These are phyloP conservation scores for Pogonomyrmex barbatus DNA, from an alignment of 1,140 invertebrate species.

Conservation along the genomic window DNA sequence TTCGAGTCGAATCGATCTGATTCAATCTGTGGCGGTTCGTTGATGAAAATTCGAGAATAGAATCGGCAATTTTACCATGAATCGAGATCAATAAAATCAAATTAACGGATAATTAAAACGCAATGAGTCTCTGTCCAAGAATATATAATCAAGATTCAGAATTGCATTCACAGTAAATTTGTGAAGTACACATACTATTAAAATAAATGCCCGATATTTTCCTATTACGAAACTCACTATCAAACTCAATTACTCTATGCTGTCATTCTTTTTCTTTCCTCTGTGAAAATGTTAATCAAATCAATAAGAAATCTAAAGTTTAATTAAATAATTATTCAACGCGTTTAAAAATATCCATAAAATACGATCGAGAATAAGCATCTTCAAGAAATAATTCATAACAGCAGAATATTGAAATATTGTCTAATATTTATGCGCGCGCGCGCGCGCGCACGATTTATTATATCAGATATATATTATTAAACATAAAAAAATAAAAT, in stretches of 20 bases:
- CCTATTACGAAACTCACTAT: background rate
- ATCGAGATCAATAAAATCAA: constrained; percentile 14
- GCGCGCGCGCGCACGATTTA: background rate
- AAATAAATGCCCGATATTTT: constrained; percentile 12
- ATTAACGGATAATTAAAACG: constrained; percentile 25
- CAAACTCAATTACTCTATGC: background rate
- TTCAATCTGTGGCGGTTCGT: background rate
- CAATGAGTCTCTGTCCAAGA: background rate
- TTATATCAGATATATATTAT: background rate
- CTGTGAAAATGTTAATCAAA: background rate
- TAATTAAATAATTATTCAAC: background rate
- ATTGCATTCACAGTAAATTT: constrained; percentile 17
- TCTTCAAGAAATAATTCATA: too few relatives aligned
- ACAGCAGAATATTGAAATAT: background rate
- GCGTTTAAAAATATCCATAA: background rate
- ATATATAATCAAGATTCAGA: background rate
- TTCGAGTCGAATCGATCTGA: background rate
- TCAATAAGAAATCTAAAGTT: background rate
- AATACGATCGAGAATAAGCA: too few relatives aligned
- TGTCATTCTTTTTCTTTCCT: background rate
- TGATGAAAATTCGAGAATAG: constrained; percentile 16
- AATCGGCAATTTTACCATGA: constrained; percentile 5
- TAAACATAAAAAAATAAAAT: background rate
- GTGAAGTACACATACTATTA: background rate
- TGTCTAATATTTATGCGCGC: background rate